Conservation (phyloP, 2,797 vertebrate genomes). For the Scomberomorus guttatus region DNA sequence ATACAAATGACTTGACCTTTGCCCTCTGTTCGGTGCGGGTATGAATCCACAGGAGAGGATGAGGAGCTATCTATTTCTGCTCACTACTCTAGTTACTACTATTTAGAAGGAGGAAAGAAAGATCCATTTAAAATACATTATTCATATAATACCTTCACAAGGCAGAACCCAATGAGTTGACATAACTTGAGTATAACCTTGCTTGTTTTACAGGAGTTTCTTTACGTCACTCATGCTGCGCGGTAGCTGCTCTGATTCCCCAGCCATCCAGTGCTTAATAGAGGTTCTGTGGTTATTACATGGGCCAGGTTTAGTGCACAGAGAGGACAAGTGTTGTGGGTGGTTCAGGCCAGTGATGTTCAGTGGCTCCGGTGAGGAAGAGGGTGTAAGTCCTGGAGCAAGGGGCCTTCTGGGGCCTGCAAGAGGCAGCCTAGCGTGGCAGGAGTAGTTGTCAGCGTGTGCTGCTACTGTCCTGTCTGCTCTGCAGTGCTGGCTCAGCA, state of each 20-base stretch:
- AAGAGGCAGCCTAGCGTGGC: slow-evolving; percentile 77
- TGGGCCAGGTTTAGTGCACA: slow-evolving; percentile 74
- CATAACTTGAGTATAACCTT: slow-evolving; percentile 46
- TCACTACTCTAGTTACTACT: not conserved
- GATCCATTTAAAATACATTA: slow-evolving; percentile 53
- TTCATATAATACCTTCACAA: slow-evolving; percentile 45
- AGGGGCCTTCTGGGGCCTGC: slow-evolving; percentile 74
- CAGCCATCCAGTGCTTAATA: slow-evolving; percentile 67
- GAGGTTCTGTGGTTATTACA: slow-evolving; percentile 79
- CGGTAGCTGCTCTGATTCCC: slow-evolving; percentile 66
- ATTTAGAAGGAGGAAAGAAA: slow-evolving; percentile 29
- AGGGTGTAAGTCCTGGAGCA: slow-evolving; percentile 53
- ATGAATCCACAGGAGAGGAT: slow-evolving; percentile 20
- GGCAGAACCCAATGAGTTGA: slow-evolving; percentile 41
- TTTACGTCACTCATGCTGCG: slow-evolving; percentile 51
- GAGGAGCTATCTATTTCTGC: slow-evolving; percentile 39
- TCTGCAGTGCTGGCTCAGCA: slow-evolving; percentile 80
- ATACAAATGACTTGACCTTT: slow-evolving; percentile 78
- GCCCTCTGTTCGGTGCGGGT: slow-evolving; percentile 51
- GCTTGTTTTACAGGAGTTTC: slow-evolving; percentile 59
- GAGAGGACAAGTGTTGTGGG: slow-evolving; percentile 76
- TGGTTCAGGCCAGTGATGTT: slow-evolving; percentile 73
- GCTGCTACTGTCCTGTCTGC: slow-evolving; percentile 76
- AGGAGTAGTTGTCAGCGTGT: slow-evolving; percentile 78
- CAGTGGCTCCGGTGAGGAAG: slow-evolving; percentile 65